phyloP scores from a whole-genome alignment of 2,113 vertebrate genomes.

The Megalops atlanticus region DNA sequence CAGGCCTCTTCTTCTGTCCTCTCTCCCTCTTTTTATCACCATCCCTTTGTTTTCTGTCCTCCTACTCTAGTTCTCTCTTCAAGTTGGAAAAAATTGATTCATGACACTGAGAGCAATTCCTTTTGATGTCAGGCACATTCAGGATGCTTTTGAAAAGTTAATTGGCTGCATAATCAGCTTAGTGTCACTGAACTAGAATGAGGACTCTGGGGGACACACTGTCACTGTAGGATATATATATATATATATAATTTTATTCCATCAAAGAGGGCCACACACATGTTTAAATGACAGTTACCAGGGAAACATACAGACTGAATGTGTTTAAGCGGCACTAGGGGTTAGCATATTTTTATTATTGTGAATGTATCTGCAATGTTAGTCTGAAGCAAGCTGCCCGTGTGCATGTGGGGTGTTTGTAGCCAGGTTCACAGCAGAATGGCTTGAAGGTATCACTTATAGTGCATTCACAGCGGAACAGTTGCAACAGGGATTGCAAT shows the following conservation, averaged over 20 bases:
- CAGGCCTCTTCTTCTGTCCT: neutral
- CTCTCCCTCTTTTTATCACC: neutral
- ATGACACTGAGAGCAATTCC: conserved; percentile 32
- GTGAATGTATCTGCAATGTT: neutral
- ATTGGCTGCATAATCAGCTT: conserved; percentile 50
- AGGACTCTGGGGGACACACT: neutral
- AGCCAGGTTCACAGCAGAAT: too few species aligned
- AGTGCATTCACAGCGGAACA: too few species aligned
- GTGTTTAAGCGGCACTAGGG: too few species aligned
- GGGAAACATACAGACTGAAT: neutral
- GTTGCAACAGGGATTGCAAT: too few species aligned
- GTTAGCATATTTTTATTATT: too few species aligned
- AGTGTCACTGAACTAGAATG: conserved; percentile 22
- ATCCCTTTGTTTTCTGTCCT: neutral
- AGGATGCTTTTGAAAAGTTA: conserved; percentile 52
- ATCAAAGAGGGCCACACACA: conserved; percentile 18
- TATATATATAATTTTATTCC: neutral
- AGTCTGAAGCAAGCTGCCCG: too few species aligned
- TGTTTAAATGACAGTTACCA: conserved; percentile 5
- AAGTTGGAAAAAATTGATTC: conserved; percentile 41
- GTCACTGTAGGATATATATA: conserved; percentile 9
- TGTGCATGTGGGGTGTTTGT: too few species aligned
- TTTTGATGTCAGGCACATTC: conserved; percentile 42
- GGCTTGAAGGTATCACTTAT: too few species aligned
- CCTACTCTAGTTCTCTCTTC: neutral